Conservation (phyloP, 2,888 invertebrate genomes). For the Coelinius sp. region DNA sequence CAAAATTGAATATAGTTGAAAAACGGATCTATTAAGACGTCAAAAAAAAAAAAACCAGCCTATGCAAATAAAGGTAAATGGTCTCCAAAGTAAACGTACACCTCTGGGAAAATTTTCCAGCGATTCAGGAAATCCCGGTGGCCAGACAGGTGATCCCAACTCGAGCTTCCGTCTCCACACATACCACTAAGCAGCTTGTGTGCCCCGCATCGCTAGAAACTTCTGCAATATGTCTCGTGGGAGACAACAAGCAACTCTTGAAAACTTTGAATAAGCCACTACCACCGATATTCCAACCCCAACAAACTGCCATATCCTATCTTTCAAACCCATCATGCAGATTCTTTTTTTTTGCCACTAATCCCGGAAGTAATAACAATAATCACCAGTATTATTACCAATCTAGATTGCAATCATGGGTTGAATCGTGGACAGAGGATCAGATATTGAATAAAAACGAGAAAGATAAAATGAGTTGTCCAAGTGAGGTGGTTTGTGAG, state of each 20-base stretch:
- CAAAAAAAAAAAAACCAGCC: constrained; percentile 42
- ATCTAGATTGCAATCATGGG: constrained; percentile 38
- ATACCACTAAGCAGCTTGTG: constrained; percentile 24
- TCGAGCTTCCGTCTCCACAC: constrained; percentile 23
- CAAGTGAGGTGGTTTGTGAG: constrained; percentile 23
- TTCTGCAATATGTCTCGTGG: constrained; percentile 20
- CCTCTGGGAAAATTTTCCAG: constrained; percentile 59
- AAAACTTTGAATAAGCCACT: background rate
- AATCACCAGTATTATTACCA: constrained; percentile 31
- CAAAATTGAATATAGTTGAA: no score
- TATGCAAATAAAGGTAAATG: constrained; percentile 58
- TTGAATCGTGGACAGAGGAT: constrained; percentile 33
- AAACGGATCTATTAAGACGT: constrained; percentile 10
- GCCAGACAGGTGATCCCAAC: constrained; percentile 41
- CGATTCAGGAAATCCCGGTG: constrained; percentile 47
- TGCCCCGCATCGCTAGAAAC: background rate
- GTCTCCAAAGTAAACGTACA: constrained; percentile 55
- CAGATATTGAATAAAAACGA: constrained; percentile 33
- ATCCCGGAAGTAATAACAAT: constrained; percentile 39
- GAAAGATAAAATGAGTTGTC: constrained; percentile 32
- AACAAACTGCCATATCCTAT: background rate
- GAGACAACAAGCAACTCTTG: constrained; percentile 5
- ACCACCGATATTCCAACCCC: background rate
- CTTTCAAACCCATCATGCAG: constrained; percentile 6
- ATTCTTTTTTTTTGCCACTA: constrained; percentile 10